Percentiles rank a stretch among this genome's conserved stretches.
Conservation (phyloP, 2,888 invertebrate genomes). For the Saturnia japonica region DNA sequence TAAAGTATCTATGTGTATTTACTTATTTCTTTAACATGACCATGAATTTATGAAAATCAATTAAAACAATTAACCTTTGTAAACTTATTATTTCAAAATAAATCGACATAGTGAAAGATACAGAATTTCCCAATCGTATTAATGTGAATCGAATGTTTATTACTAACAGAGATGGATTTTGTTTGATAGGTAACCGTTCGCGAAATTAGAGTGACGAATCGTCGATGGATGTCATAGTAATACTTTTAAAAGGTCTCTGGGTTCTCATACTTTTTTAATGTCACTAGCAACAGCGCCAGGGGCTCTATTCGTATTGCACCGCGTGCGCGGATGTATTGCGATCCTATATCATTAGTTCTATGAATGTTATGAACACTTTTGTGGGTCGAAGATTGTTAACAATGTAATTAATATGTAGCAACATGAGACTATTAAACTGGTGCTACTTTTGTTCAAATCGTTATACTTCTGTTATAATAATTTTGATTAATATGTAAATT, state of each 20-base stretch:
- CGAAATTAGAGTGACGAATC: constrained; percentile 47
- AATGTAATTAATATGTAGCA: not conserved
- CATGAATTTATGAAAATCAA: not conserved
- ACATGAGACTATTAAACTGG: not conserved
- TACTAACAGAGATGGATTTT: constrained; percentile 42
- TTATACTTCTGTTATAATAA: no score
- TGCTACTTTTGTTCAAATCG: not conserved
- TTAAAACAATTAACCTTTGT: constrained; percentile 21
- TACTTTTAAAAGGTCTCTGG: constrained; percentile 65
- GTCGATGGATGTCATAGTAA: constrained; percentile 57
- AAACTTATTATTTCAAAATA: constrained; percentile 20
- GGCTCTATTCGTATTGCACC: constrained; percentile 45
- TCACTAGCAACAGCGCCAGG: constrained; percentile 63
- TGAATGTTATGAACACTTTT: constrained; percentile 14
- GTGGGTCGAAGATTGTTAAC: not conserved
- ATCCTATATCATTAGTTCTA: constrained; percentile 41
- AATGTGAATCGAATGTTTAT: constrained; percentile 38
- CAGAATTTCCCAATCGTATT: constrained; percentile 25
- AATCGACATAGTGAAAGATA: constrained; percentile 26
- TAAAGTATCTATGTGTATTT: no score
- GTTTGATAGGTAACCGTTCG: constrained; percentile 30
- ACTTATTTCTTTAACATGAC: no score
- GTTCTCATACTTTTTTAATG: constrained; percentile 78
- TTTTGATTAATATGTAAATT: no score
- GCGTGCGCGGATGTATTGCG: constrained; percentile 28